phyloP scores from a whole-genome alignment of 1,140 invertebrate species.

The Rhyacophila brunnea region DNA sequence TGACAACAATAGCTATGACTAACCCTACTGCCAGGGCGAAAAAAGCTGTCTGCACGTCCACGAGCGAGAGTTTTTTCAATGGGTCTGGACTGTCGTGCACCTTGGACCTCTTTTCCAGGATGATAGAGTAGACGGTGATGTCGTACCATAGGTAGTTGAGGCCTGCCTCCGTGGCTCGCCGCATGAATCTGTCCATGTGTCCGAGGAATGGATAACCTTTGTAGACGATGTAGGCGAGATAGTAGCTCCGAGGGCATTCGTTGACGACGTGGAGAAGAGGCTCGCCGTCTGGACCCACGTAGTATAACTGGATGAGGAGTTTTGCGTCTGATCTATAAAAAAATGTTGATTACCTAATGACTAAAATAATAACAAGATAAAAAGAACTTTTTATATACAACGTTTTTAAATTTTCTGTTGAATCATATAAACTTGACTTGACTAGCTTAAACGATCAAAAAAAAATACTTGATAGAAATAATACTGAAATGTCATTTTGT shows the following conservation, averaged over 20 bases:
- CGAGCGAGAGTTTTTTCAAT: slow-evolving; percentile 26
- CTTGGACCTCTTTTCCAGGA: slow-evolving; percentile 5
- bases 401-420: too few relatives aligned
- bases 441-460: too few relatives aligned
- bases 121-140: slow-evolving; percentile 28
- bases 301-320: slow-evolving; percentile 29
- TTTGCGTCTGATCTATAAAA: slow-evolving; percentile 33
- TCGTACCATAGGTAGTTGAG: slow-evolving; percentile 32
- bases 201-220: slow-evolving; percentile 36
- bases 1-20: not conserved
- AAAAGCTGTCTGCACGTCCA: slow-evolving; percentile 32
- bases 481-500: too few relatives aligned
- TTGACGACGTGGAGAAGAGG: slow-evolving; percentile 43
- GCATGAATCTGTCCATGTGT: slow-evolving; percentile 34
- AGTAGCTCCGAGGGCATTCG: slow-evolving; percentile 46
- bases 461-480: too few relatives aligned
- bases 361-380: too few relatives aligned
- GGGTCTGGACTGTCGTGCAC: not conserved
- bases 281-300: slow-evolving; percentile 31
- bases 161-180: slow-evolving; percentile 25
- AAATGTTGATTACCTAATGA: too few relatives aligned
- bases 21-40: slow-evolving; percentile 23
- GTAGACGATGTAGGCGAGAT: slow-evolving; percentile 41
- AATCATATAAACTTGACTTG: too few relatives aligned
- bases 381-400: too few relatives aligned